Base-by-base conservation (phyloP, 2,797 vertebrate species). In the Coluber constrictor region DNA sequence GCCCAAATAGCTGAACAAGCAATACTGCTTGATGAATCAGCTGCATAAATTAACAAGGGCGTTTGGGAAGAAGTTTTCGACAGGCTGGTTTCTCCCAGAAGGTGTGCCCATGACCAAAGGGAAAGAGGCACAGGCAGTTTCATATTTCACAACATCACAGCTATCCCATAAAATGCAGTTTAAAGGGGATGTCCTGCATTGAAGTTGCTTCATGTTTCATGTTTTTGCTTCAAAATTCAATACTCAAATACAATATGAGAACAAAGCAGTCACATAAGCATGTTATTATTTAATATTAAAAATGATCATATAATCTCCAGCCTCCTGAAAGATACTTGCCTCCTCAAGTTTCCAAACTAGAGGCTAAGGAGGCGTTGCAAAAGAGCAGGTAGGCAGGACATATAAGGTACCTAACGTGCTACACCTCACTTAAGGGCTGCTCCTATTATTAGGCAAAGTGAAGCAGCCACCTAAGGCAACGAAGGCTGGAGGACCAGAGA, bases 61-160 rank as follows among this genome's bases (percentile, higher is more conserved):
- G 95, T 95, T 93, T 90, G 95, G 91, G 95, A 96, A 96, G 96
- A 94, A 96, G 96, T 96, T 97, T 96, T 95, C 96, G 96, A 93
- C 88, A 96, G 95, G 94, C 95, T 94, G 97, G 97, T 97, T 97
- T 97, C 94, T 93, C 95, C 37, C 56, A 79, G 95, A 93, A 95
- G 96, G 96, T 96, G 96, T 95, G 96, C 95, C 96, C 56, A 92
- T 96, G 95, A 97, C 97, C 96, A 97, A 96, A 96, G 96, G 95
- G 95, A 88, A 91, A 95, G 74, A 96, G 95, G 96, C 94, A 96
- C 95, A 95, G 93, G 95, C 94, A 94, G 97, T 97, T 97, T 96
- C 97, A 95, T 92, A 95, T 97, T 97, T 97, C 97, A 97, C 96
- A 97, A 97, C 95, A 93, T 60, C 90, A 92, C 89, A 94, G 95